Conservation (phyloP, 2,113 vertebrate genomes). For the Hiodon tergisus region DNA sequence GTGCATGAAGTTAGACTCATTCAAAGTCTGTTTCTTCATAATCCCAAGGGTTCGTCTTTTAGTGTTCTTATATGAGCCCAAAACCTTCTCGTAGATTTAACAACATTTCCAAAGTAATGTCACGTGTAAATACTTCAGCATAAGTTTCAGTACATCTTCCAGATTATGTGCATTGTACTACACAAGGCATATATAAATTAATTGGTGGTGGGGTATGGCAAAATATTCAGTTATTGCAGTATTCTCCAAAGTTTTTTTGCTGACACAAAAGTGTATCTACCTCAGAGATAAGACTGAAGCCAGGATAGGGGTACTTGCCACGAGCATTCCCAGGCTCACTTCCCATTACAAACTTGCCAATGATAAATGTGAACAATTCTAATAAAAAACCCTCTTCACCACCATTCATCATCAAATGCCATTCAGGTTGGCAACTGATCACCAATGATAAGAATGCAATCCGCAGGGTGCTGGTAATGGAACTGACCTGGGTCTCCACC, state of each 20-base stretch:
- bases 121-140: too few relatives aligned
- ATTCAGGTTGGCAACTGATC: slow-evolving; percentile 29
- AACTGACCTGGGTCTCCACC: slow-evolving; percentile 5
- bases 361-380: slow-evolving; percentile 49
- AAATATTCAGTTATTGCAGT: slow-evolving; percentile 10
- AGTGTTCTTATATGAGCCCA: too few relatives aligned
- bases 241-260: slow-evolving; percentile 24
- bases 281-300: slow-evolving; percentile 23
- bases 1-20: too few relatives aligned
- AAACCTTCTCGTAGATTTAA: too few relatives aligned
- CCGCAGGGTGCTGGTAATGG: slow-evolving; percentile 1
- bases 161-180: not conserved
- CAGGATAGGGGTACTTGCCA: slow-evolving; percentile 30
- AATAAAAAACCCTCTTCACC: slow-evolving; percentile 42
- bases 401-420: slow-evolving; percentile 43
- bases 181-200: not conserved
- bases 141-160: not conserved
- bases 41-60: too few relatives aligned
- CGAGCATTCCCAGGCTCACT: slow-evolving; percentile 33
- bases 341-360: slow-evolving; percentile 44
- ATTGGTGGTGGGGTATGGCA: slow-evolving; percentile 7
- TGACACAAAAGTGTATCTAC: slow-evolving; percentile 34
- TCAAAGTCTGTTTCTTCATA: too few relatives aligned
- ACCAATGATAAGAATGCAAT: slow-evolving; percentile 37
- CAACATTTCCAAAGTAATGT: too few relatives aligned